Conservation (phyloP, 1,140 invertebrate genomes). For the Drosophila ogumai region DNA sequence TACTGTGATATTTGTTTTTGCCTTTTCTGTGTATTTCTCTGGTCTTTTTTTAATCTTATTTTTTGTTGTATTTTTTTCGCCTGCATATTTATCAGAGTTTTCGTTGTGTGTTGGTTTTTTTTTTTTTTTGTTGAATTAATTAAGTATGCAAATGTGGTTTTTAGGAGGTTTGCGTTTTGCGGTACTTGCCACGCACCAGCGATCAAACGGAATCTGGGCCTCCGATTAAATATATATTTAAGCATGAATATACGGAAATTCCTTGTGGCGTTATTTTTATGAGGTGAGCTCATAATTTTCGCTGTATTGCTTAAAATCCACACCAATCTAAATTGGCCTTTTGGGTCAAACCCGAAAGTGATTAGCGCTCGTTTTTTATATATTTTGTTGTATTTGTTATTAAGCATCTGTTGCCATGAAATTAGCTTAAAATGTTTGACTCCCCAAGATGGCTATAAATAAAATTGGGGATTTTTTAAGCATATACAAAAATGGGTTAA, state of each 20-base stretch:
- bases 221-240: slow-evolving; percentile 56
- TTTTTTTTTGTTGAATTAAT: slow-evolving; percentile 61
- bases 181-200: slow-evolving; percentile 77
- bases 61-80: slow-evolving; percentile 24
- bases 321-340: slow-evolving; percentile 51
- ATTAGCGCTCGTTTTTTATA: slow-evolving; percentile 24
- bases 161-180: slow-evolving; percentile 60
- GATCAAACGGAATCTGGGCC: slow-evolving; percentile 66
- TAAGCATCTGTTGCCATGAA: slow-evolving; percentile 35
- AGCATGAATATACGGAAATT: slow-evolving; percentile 59
- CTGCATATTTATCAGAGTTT: slow-evolving; percentile 63
- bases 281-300: slow-evolving; percentile 78
- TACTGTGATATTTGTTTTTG: slow-evolving; percentile 57
- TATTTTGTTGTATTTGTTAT: slow-evolving; percentile 8
- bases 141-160: slow-evolving; percentile 73
- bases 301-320: slow-evolving; percentile 42
- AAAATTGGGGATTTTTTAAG: not conserved
- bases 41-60: slow-evolving; percentile 25
- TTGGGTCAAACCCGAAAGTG: slow-evolving; percentile 61
- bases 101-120: slow-evolving; percentile 22
- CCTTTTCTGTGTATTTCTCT: slow-evolving; percentile 32
- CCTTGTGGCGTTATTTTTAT: slow-evolving; percentile 71
- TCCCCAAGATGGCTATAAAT: not conserved
- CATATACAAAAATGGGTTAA: not conserved
- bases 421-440: slow-evolving; percentile 16